Evolutionary conservation across 2,113 vertebrate genomes (phyloP), one percentile per base, ranked within the genome.

Genomic region (Chauna torquata): DNA sequence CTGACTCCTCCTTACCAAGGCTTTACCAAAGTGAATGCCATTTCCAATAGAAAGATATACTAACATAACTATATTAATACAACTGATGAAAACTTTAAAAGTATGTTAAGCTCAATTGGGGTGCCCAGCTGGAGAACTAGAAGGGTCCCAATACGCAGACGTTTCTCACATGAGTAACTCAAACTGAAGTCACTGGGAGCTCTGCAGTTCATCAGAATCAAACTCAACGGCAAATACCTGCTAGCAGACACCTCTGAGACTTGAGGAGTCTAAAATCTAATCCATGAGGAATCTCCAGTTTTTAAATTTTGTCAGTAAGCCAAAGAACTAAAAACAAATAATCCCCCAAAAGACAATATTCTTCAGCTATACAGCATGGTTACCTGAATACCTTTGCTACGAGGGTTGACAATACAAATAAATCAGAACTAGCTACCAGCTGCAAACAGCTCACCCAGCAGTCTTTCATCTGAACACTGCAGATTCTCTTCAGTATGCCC

Each of bases 341-440:
- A 11, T 4, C 4, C 5, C 13, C 9, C 11, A 3, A 3, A 3
- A 49, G 42, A 11, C 0, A 1, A 0, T 4, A 17, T n/a, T 62
- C 59, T 49, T 47, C n/a, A 75, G 34, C 74, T 45, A 0, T 9
- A 24, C 18, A 38, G 17, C 27, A 4, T 2, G 4, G 1, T 12
- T 17, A 62, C 45, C 12, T 3, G 2, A 90, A 62, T 11, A 87
- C 25, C 55, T 86, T 38, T 57, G 52, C 42, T 74, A 55, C 59
- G 14, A 52, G 38, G 79, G 24, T 8, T 47, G 49, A 59, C 15
- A 38, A 8, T 58, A 42, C 2, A 32, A 75, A 40, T 68, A 57
- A 25, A 93, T 38, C 65, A 38, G 38, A 82, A 27, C 7, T 12
- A 38, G 34, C 32, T 16, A 71, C 50, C 2, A 57, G 42, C 44